Percentiles rank a stretch among this genome's conserved stretches.
These are phyloP conservation scores for Rousettus madagascariensis DNA, from an alignment of 2,797 vertebrate species.

Conservation along the genomic window DNA sequence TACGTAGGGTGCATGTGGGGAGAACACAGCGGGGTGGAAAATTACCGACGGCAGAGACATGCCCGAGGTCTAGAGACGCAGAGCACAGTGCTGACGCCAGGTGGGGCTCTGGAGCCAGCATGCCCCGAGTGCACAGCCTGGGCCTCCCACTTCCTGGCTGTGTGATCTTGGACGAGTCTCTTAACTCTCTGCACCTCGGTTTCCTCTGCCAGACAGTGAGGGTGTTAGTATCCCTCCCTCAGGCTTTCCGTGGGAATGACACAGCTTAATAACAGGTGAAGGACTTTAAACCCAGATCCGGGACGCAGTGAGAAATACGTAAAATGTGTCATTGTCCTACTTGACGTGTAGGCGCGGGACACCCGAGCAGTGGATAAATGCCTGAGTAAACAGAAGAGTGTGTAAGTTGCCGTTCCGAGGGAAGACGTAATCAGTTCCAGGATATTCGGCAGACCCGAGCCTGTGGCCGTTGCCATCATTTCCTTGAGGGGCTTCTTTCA, in stretches of 20 bases:
- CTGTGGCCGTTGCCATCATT: not conserved
- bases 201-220: not conserved
- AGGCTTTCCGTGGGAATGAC: not conserved
- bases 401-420: not conserved
- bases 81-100: not conserved
- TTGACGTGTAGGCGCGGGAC: not conserved
- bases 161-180: not conserved
- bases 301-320: not conserved
- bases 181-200: not conserved
- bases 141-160: not conserved
- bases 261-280: not conserved
- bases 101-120: not conserved
- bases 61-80: no score
- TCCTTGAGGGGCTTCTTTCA: not conserved
- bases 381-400: not conserved
- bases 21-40: rapidly evolving
- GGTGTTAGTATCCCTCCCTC: rapidly evolving
- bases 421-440: not conserved
- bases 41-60: not conserved
- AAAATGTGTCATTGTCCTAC: not conserved
- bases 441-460: not conserved
- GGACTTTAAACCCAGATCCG: not conserved
- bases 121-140: no score
- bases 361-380: not conserved
- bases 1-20: no score